phyloP scores from a whole-genome alignment of 2,797 vertebrate species.

The Notolabrus celidotus region DNA sequence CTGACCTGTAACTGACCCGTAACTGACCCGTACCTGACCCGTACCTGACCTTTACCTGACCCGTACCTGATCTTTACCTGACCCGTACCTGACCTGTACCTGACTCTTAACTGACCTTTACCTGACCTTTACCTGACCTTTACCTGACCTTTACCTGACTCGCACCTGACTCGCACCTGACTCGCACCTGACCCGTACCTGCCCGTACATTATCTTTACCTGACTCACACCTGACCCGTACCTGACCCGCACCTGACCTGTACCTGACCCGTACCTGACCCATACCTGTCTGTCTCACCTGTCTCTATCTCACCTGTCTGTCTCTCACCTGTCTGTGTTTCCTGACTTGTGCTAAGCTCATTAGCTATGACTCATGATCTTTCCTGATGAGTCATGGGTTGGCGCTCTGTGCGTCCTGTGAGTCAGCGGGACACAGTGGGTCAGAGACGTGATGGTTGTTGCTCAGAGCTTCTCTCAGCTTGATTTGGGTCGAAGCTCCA shows the following conservation, averaged over 20 bases:
- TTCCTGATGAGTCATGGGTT: constrained; percentile 48
- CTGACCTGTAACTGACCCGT: background rate
- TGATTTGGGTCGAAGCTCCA: background rate
- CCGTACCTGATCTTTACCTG: too few species aligned
- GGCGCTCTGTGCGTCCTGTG: constrained; percentile 19
- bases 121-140: too few species aligned
- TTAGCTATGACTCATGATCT: constrained; percentile 51
- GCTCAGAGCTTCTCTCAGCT: background rate
- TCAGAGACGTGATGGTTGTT: background rate
- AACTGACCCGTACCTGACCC: background rate
- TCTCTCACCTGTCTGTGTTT: constrained; percentile 15
- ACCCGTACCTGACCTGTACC: too few species aligned
- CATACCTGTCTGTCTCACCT: background rate
- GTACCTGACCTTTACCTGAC: background rate
- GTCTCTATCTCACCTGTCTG: background rate
- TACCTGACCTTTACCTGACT: too few species aligned
- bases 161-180: too few species aligned
- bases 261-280: background rate
- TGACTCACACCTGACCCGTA: too few species aligned
- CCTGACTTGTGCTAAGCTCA: constrained; percentile 39
- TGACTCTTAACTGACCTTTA: too few species aligned
- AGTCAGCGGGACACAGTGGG: background rate
- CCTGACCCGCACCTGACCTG: too few species aligned
- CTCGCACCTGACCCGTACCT: too few species aligned
- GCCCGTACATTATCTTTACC: too few species aligned